Conservation (phyloP, 2,888 invertebrate genomes). For the Schizaphis graminum region DNA sequence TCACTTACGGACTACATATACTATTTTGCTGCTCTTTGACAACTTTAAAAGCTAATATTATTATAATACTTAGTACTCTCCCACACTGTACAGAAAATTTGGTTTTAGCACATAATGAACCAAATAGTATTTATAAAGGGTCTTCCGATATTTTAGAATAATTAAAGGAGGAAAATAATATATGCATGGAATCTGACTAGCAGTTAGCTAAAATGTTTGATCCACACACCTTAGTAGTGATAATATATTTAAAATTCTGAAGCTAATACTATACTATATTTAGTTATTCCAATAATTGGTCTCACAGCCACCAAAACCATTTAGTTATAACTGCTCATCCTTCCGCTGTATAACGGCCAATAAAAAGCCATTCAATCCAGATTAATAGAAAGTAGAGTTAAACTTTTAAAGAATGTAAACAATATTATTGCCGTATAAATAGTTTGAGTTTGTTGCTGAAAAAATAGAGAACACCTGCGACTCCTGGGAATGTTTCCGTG, state of each 20-base stretch:
- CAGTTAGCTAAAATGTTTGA: slow-evolving; percentile 63
- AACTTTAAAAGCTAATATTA: slow-evolving; percentile 48
- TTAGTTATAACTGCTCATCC: slow-evolving; percentile 47
- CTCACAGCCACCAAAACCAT: slow-evolving; percentile 39
- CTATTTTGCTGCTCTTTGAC: slow-evolving; percentile 53
- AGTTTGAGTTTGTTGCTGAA: slow-evolving; percentile 59
- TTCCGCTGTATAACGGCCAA: slow-evolving; percentile 42
- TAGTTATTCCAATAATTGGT: slow-evolving; percentile 49
- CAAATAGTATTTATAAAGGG: slow-evolving; percentile 48
- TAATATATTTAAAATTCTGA: slow-evolving; percentile 40
- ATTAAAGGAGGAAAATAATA: slow-evolving; percentile 31
- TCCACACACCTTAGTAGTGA: slow-evolving; percentile 56
- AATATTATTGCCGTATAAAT: slow-evolving; percentile 51
- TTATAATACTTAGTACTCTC: slow-evolving; percentile 43
- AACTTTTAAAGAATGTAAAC: slow-evolving; percentile 48
- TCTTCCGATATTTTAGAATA: slow-evolving; percentile 59
- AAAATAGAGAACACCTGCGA: slow-evolving; percentile 61
- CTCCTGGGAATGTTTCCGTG: slow-evolving; percentile 62
- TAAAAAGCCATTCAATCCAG: slow-evolving; percentile 7
- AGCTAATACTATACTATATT: slow-evolving; percentile 42
- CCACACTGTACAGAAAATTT: slow-evolving; percentile 61
- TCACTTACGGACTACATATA: slow-evolving; percentile 56
- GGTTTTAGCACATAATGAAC: slow-evolving; percentile 55
- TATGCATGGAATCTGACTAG: slow-evolving; percentile 63
- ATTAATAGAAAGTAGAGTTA: slow-evolving; percentile 56